Conservation (phyloP, 2,888 invertebrate species). For the Nomada fucata region DNA sequence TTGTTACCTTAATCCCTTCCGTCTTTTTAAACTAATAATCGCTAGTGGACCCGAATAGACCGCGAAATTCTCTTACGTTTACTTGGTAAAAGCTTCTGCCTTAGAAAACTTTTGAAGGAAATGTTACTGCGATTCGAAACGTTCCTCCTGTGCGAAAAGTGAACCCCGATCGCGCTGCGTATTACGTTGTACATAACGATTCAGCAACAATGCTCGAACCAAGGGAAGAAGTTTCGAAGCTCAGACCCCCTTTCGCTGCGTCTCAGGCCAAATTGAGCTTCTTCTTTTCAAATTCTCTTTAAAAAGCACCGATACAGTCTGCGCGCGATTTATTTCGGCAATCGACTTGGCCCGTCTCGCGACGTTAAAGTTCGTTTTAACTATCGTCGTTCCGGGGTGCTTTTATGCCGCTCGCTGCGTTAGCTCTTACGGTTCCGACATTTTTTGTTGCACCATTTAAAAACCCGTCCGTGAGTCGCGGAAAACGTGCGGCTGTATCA, state of each 20-base stretch:
- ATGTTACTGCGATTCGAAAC: no score
- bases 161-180: no score
- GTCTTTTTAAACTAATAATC: no score
- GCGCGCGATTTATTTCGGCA: slow-evolving; percentile 29
- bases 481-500: neutral
- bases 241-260: neutral
- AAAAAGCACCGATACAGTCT: slow-evolving; percentile 26
- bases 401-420: slow-evolving; percentile 22
- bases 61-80: no score
- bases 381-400: slow-evolving; percentile 31
- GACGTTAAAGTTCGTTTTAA: slow-evolving; percentile 46
- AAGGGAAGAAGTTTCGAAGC: neutral
- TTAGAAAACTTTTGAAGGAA: no score
- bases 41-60: no score
- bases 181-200: no score
- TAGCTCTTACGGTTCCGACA: neutral
- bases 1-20: no score
- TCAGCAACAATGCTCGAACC: neutral
- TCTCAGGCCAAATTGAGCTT: neutral
- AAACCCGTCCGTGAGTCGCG: neutral
- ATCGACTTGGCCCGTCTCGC: slow-evolving; percentile 26
- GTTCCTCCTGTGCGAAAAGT: no score
- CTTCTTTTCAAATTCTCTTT: slow-evolving; percentile 31
- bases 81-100: no score
- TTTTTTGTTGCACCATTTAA: slow-evolving; percentile 6